Percentiles rank a stretch among this genome's conserved stretches.
Conservation (phyloP, 2,888 invertebrate genomes). For the Acanthosepion lycidas region DNA sequence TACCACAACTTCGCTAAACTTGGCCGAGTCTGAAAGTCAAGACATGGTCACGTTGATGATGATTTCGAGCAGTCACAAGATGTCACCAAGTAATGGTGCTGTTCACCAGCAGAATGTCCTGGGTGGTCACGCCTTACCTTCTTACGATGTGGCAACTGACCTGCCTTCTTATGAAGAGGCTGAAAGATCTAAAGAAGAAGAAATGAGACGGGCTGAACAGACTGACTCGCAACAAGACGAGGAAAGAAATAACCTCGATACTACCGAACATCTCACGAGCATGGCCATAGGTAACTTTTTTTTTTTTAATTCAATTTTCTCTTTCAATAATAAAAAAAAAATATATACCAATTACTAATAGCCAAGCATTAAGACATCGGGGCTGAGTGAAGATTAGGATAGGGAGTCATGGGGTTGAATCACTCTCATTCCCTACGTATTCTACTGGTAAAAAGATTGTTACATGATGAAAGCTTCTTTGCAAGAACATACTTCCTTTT, state of each 20-base stretch:
- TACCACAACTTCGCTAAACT: not conserved
- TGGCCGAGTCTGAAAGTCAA: not conserved
- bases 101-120: not conserved
- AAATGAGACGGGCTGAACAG: not conserved
- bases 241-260: not conserved
- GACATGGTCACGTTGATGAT: not conserved
- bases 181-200: constrained; percentile 83
- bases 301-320: not conserved
- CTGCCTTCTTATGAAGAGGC: constrained; percentile 95
- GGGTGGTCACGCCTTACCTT: constrained; percentile 79
- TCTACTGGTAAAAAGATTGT: too few relatives aligned
- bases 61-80: not conserved
- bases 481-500: too few relatives aligned
- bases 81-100: not conserved
- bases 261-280: not conserved
- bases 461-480: too few relatives aligned
- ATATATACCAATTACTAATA: too few relatives aligned
- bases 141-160: constrained; percentile 89
- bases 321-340: not conserved
- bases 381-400: too few relatives aligned
- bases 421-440: too few relatives aligned
- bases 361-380: too few relatives aligned
- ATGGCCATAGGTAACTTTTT: not conserved
- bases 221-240: not conserved
- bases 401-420: too few relatives aligned